Evolutionary conservation across 53 echinoderm and acorn worm genomes (phyloP).

Genomic region (Hippasteria phrygiana): DNA sequence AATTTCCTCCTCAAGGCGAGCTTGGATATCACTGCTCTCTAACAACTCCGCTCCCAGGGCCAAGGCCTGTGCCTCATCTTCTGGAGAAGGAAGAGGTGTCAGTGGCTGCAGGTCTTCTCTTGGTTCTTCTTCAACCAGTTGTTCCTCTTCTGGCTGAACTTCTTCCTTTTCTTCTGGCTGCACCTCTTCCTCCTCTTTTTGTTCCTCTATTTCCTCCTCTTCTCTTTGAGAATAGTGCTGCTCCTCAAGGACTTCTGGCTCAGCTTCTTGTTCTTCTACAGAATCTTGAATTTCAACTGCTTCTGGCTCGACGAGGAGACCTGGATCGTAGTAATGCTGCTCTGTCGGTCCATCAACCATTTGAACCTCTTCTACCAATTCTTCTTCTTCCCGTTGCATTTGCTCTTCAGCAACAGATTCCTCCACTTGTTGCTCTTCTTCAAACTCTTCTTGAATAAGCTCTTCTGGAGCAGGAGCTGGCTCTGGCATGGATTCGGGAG

Average conservation of each 20-base stretch:
- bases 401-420: conserved; percentile 27
- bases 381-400: conserved; percentile 22
- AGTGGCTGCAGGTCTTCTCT: conserved; percentile 49
- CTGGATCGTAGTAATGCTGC: conserved; percentile 93
- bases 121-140: conserved; percentile 9
- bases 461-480: conserved; percentile 49
- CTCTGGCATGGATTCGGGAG: conserved; percentile 81
- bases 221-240: conserved; percentile 63
- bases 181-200: conserved; percentile 11
- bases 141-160: conserved; percentile 32
- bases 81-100: conserved; percentile 54
- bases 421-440: conserved; percentile 27
- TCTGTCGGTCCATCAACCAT: conserved; percentile 95
- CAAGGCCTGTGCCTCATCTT: conserved; percentile 35
- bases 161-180: conserved; percentile 13
- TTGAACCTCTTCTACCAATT: conserved; percentile 38
- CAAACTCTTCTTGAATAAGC: conserved; percentile 1
- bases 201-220: conserved; percentile 37
- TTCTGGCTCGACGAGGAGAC: conserved; percentile 60
- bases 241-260: conserved; percentile 54
- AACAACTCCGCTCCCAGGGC: conserved; percentile 26
- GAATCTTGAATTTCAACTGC: conserved; percentile 2
- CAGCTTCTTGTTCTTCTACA: conserved; percentile 43
- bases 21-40: conserved; percentile 55
- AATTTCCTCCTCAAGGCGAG: conserved; percentile 52